Conservation (phyloP, 2,888 invertebrate species). For the Epirrhoe tristata region DNA sequence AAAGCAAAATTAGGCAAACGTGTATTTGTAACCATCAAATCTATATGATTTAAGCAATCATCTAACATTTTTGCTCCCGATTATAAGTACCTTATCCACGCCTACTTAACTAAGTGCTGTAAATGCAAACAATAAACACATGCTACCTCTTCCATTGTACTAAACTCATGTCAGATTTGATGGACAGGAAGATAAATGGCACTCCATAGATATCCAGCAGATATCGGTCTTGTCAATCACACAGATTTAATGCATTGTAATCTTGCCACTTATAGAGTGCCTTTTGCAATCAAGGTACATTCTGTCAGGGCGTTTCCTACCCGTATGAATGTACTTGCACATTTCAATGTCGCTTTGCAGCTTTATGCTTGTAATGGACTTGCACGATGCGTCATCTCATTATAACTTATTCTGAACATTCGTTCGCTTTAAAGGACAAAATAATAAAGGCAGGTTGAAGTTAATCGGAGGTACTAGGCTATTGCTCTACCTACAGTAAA, state of each 20-base stretch:
- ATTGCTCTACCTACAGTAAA: slow-evolving; percentile 22
- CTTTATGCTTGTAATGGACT: slow-evolving; percentile 16
- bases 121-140: slow-evolving; percentile 34
- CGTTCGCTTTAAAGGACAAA: slow-evolving; percentile 4
- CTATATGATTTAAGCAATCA: slow-evolving; percentile 2
- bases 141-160: slow-evolving; percentile 37
- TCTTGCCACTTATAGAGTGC: slow-evolving; percentile 56
- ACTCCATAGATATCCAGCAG: slow-evolving; percentile 52
- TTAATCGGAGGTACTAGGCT: not conserved
- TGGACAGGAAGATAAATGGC: slow-evolving; percentile 64
- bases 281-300: slow-evolving; percentile 37
- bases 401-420: not conserved
- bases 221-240: slow-evolving; percentile 66
- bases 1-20: not conserved
- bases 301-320: slow-evolving; percentile 21
- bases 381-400: slow-evolving; percentile 10
- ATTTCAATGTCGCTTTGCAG: slow-evolving; percentile 23
- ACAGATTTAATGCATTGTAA: slow-evolving; percentile 59
- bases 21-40: not conserved
- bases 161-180: slow-evolving; percentile 52
- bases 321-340: slow-evolving; percentile 11
- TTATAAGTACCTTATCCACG: slow-evolving; percentile 8
- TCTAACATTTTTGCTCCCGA: not conserved
- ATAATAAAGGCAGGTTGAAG: slow-evolving; percentile 1
- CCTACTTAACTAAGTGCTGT: slow-evolving; percentile 24